Evolutionary conservation across 2,888 invertebrate species (phyloP), one percentile per base, ranked within the genome.

Genomic region (Watsonalla binaria): DNA sequence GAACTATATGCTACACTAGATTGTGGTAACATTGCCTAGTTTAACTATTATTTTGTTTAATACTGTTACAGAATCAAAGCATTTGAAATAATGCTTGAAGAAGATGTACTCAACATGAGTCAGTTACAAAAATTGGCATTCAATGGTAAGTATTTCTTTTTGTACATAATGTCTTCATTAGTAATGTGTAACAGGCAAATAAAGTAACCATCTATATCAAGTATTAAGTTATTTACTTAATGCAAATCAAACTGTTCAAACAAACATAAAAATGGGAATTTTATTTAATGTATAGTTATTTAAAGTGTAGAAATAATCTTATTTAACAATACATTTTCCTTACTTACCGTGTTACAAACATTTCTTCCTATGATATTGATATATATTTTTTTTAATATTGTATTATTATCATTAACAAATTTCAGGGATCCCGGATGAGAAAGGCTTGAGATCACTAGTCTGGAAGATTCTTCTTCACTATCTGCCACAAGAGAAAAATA

Each of bases 381-480:
- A 9, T 37, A 51, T 39, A 55, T 45, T 50, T 6, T 15, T 7
- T 47, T 46, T 34, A 50, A 45, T 35, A 6, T 37, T 42, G 6
- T 37, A 52, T 47, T 39, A 51, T 54, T 11, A 54, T 47, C 33
- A 9, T 51, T 55, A 24, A 24, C 24, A 24, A 42, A 11, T 37
- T 55, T 4, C 69, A 97, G 97, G 98, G 52, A 94, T 98, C 68
- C 97, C 98, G 0, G 97, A 97, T 78, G 96, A 96, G 67, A 94
- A 94, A 64, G 96, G 97, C 0, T 90, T 95, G 57, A 92, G 98
- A 52, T 93, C 98, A 0, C 78, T 96, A 46, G 96, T 97, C 66
- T 98, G 98, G 98, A 96, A 96, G 86, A 86, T 98, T 15, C 85
- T 98, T 51, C 88, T 98, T 42, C 95, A 96, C 72, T 98, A 98